These are phyloP conservation scores for Araneus ventricosus DNA, from an alignment of 1,140 invertebrate genomes.

Conservation along the genomic window DNA sequence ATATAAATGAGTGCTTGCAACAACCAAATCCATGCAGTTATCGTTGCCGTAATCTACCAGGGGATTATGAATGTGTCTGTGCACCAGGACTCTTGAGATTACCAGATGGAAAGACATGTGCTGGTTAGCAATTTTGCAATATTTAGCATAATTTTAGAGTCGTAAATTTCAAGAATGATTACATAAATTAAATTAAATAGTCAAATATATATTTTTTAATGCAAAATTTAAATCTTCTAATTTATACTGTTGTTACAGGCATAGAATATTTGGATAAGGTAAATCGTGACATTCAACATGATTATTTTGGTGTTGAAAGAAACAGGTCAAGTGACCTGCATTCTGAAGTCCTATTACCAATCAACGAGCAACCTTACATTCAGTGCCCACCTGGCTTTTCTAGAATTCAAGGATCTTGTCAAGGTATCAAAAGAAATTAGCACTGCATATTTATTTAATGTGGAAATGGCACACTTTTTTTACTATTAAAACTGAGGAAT, in stretches of 20 bases:
- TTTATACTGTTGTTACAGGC: constrained; percentile 59
- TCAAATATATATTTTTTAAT: background rate
- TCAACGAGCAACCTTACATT: background rate
- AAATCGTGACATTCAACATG: background rate
- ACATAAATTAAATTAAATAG: background rate
- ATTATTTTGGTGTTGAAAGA: constrained; percentile 28
- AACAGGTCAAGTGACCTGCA: constrained; percentile 4
- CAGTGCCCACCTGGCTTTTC: constrained; percentile 36
- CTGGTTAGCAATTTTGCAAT: constrained; percentile 78
- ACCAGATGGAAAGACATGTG: constrained; percentile 81
- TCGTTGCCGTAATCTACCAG: constrained; percentile 71
- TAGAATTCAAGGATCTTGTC: constrained; percentile 21
- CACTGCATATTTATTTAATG: background rate
- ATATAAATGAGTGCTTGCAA: constrained; percentile 80
- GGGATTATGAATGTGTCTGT: constrained; percentile 76
- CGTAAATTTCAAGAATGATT: background rate
- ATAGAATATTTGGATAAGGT: constrained; percentile 68
- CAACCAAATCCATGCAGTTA: constrained; percentile 78
- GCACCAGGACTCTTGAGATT: constrained; percentile 78
- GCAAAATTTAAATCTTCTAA: background rate
- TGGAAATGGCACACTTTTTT: background rate
- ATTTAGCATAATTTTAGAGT: constrained; percentile 63
- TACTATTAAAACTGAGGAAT: background rate
- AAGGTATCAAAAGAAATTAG: constrained; percentile 45
- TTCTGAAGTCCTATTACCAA: background rate